Conservation (phyloP, 2,888 invertebrate genomes). For the Drosophila leonis region DNA sequence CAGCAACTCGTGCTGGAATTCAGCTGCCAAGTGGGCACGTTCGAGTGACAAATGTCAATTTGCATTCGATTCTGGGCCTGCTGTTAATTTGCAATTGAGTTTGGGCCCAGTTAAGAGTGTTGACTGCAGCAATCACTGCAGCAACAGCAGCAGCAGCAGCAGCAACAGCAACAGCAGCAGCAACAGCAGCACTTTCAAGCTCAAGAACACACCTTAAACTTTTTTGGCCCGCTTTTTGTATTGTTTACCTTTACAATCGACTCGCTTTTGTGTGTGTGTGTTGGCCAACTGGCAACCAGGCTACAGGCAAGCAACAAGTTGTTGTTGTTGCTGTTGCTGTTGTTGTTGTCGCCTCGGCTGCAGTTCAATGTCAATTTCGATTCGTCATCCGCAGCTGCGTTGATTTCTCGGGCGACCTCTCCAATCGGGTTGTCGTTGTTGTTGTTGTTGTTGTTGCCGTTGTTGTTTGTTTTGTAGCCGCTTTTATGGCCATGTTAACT, state of each 20-base stretch:
- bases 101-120: slow-evolving; percentile 27
- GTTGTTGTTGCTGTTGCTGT: slow-evolving; percentile 6
- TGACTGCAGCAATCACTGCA: slow-evolving; percentile 56
- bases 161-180: slow-evolving; percentile 22
- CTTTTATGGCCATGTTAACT: slow-evolving; percentile 80
- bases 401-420: slow-evolving; percentile 78
- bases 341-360: slow-evolving; percentile 52
- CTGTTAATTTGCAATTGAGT: slow-evolving; percentile 59
- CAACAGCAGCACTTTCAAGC: slow-evolving; percentile 74
- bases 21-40: slow-evolving; percentile 53
- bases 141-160: slow-evolving; percentile 23
- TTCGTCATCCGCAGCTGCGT: slow-evolving; percentile 84
- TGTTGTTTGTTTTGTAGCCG: slow-evolving; percentile 66
- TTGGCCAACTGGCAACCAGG: slow-evolving; percentile 42
- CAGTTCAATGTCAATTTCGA: slow-evolving; percentile 84
- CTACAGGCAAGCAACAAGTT: slow-evolving; percentile 50
- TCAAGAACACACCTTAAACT: slow-evolving; percentile 84
- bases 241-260: slow-evolving; percentile 50
- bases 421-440: slow-evolving; percentile 38
- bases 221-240: slow-evolving; percentile 53
- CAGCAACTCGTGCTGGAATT: slow-evolving; percentile 56
- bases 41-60: slow-evolving; percentile 78
- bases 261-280: slow-evolving; percentile 34
- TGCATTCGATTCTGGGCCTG: slow-evolving; percentile 68
- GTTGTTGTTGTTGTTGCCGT: slow-evolving; percentile 17